phyloP scores from a whole-genome alignment of 1,140 invertebrate genomes.

The Cydia amplana region DNA sequence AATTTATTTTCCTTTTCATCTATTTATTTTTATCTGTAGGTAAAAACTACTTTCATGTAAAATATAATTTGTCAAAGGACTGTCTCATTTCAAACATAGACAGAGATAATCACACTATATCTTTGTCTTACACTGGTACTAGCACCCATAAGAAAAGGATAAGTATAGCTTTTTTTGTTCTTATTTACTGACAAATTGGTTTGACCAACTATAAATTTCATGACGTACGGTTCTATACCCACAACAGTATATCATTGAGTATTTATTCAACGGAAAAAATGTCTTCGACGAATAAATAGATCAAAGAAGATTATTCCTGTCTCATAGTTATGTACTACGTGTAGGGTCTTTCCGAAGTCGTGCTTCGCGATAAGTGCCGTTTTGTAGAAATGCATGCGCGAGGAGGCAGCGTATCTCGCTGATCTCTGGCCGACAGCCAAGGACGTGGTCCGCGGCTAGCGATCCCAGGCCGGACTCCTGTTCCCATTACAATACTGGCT shows the following conservation, averaged over 20 bases:
- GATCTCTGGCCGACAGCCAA: constrained; percentile 46
- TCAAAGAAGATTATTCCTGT: constrained; percentile 3
- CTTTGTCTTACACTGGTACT: no score
- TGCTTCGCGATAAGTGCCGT: constrained; percentile 15
- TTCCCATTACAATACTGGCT: neutral
- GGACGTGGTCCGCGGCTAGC: constrained; percentile 12
- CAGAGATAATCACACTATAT: no score
- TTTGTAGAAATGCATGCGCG: constrained; percentile 42
- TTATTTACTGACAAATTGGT: no score
- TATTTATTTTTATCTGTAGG: no score
- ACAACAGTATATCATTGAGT: neutral
- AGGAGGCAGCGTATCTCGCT: constrained; percentile 36
- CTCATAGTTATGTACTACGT: neutral
- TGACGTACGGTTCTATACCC: neutral
- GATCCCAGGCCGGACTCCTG: neutral
- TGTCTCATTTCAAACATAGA: no score
- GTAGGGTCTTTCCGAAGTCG: constrained; percentile 3
- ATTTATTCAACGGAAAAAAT: neutral
- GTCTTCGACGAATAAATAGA: neutral
- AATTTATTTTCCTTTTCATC: no score
- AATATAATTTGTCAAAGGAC: no score
- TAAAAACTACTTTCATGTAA: no score
- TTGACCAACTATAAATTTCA: no score
- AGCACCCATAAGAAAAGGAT: no score
- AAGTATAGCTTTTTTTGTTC: no score